A percentile compares a stretch with the other conserved stretches of the same genome.
Conservation (phyloP, 2,888 invertebrate species). For the Gortyna flavago region DNA sequence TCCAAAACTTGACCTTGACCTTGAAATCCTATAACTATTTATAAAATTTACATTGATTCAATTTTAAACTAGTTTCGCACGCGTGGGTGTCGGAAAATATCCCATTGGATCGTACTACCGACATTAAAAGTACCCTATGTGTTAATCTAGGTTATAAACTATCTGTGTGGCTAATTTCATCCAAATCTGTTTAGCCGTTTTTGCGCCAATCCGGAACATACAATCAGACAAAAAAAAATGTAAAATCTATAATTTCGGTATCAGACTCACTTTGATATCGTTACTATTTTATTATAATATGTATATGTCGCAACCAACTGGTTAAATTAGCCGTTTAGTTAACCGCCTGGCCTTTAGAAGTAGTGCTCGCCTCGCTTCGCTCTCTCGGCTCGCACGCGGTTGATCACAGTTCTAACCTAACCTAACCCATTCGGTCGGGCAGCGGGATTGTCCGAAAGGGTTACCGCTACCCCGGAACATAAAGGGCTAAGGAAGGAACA, state of each 20-base stretch:
- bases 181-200: background rate
- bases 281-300: background rate
- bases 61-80: too few species aligned
- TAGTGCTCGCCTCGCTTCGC: too few species aligned
- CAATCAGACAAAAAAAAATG: background rate
- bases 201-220: background rate
- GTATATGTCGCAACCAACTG: too few species aligned
- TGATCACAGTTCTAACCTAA: too few species aligned
- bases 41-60: too few species aligned
- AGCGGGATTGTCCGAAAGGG: too few species aligned
- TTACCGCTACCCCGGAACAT: too few species aligned
- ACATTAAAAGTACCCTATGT: background rate
- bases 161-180: background rate
- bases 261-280: background rate
- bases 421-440: too few species aligned
- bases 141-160: background rate
- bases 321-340: too few species aligned
- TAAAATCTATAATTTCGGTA: background rate
- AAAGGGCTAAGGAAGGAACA: too few species aligned
- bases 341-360: too few species aligned
- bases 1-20: conserved; percentile 26
- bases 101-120: background rate
- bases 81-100: background rate
- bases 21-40: conserved; percentile 13
- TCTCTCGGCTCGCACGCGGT: too few species aligned